Evolutionary conservation across 2,888 invertebrate genomes (phyloP).

Genomic region (Melinaea menophilus): DNA sequence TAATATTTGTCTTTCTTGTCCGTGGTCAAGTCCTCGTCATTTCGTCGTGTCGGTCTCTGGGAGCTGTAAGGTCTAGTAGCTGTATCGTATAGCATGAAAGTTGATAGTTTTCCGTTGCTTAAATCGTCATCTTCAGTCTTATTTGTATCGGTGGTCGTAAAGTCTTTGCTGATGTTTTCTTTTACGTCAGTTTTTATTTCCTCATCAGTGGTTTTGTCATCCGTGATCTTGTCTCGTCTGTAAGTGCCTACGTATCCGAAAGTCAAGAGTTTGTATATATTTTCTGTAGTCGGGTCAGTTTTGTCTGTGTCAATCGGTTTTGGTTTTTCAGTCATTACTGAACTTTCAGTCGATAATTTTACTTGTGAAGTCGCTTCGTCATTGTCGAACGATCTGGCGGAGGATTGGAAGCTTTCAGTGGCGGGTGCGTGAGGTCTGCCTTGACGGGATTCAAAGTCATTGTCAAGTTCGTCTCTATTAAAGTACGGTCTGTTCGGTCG

Average conservation of each 20-base stretch:
- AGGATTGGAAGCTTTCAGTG: conserved; percentile 51
- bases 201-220: conserved; percentile 14
- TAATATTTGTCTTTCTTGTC: conserved; percentile 59
- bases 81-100: conserved; percentile 65
- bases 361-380: conserved; percentile 31
- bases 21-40: conserved; percentile 50
- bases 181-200: conserved; percentile 22
- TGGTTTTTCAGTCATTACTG: conserved; percentile 29
- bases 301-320: conserved; percentile 34
- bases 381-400: conserved; percentile 63
- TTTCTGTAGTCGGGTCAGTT: conserved; percentile 53
- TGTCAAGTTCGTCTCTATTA: conserved; percentile 48
- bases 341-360: conserved; percentile 37
- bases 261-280: conserved; percentile 67
- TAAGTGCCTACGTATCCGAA: conserved; percentile 73
- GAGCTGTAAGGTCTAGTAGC: conserved; percentile 62
- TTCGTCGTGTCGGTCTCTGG: conserved; percentile 63
- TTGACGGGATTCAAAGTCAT: conserved; percentile 47
- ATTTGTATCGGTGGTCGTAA: conserved; percentile 49
- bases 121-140: conserved; percentile 36
- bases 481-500: conserved; percentile 64
- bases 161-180: conserved; percentile 55
- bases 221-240: conserved; percentile 45
- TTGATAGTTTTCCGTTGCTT: conserved; percentile 55
- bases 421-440: conserved; percentile 47